Conservation (phyloP, 2,888 invertebrate species). For the Pteria penguin region DNA sequence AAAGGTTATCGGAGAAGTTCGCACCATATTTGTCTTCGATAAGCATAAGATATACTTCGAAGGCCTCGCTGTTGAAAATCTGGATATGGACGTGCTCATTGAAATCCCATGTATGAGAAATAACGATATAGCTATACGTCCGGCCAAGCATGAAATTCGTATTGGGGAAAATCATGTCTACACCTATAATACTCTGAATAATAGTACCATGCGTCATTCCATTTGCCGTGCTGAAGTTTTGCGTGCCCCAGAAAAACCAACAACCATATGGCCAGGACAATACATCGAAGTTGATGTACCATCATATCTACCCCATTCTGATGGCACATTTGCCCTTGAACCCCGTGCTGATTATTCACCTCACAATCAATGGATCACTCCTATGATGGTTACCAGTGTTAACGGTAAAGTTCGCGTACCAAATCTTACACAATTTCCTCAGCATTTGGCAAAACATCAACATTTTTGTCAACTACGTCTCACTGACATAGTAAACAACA, state of each 20-base stretch:
- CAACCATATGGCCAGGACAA: constrained; percentile 26
- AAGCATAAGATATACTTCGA: constrained; percentile 14
- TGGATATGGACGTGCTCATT: constrained; percentile 10
- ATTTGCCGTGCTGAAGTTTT: background rate
- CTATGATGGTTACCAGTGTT: background rate
- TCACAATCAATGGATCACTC: background rate
- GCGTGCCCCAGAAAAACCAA: constrained; percentile 3
- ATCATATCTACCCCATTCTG: background rate
- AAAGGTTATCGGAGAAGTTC: constrained; percentile 4
- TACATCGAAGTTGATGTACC: constrained; percentile 13
- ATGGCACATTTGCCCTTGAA: background rate
- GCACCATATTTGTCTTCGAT: constrained; percentile 4
- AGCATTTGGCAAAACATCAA: background rate
- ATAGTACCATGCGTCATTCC: background rate
- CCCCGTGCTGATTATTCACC: background rate
- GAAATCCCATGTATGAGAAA: constrained; percentile 19
- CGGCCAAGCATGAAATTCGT: background rate
- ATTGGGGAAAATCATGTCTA: constrained; percentile 1
- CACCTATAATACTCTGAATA: background rate
- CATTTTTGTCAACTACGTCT: background rate
- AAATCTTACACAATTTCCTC: background rate
- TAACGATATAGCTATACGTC: constrained; percentile 14
- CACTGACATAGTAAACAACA: background rate
- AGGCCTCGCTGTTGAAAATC: constrained; percentile 30
- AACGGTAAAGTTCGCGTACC: background rate